Conservation (phyloP, 2,797 vertebrate genomes). For the Coccyzus lansbergi region DNA sequence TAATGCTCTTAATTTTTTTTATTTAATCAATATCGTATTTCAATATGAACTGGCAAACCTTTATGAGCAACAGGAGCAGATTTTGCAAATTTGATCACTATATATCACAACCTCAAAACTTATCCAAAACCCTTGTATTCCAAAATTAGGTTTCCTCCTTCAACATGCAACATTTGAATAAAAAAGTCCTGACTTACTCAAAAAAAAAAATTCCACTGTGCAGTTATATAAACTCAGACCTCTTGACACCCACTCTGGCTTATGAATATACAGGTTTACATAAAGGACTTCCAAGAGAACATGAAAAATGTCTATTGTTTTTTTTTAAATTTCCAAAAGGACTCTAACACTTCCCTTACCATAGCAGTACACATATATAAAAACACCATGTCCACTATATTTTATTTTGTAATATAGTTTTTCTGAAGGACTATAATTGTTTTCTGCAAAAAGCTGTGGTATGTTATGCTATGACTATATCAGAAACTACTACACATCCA, state of each 20-base stretch:
- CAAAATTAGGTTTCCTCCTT: conserved; percentile 60
- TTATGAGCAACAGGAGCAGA: conserved; percentile 2
- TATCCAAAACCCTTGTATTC: conserved; percentile 40
- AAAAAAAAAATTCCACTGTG: conserved; percentile 64
- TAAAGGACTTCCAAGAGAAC: conserved; percentile 54
- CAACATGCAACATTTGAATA: conserved; percentile 56
- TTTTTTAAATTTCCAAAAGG: conserved; percentile 2
- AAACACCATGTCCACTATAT: neutral
- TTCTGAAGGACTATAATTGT: conserved; percentile 11
- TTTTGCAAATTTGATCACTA: conserved; percentile 5
- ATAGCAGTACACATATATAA: neutral
- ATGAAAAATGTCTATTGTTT: conserved; percentile 4
- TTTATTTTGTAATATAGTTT: neutral
- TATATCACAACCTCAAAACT: conserved; percentile 40
- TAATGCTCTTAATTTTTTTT: neutral
- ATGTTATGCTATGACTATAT: neutral
- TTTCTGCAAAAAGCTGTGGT: neutral
- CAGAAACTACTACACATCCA: neutral
- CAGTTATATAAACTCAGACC: conserved; percentile 61
- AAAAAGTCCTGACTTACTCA: conserved; percentile 64
- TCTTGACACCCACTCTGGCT: conserved; percentile 59
- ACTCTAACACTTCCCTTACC: conserved; percentile 13
- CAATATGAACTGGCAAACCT: conserved; percentile 17
- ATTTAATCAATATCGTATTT: conserved; percentile 27
- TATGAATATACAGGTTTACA: conserved; percentile 56